Base-by-base conservation (phyloP, 2,113 vertebrate species). In the Xerus inauris region DNA sequence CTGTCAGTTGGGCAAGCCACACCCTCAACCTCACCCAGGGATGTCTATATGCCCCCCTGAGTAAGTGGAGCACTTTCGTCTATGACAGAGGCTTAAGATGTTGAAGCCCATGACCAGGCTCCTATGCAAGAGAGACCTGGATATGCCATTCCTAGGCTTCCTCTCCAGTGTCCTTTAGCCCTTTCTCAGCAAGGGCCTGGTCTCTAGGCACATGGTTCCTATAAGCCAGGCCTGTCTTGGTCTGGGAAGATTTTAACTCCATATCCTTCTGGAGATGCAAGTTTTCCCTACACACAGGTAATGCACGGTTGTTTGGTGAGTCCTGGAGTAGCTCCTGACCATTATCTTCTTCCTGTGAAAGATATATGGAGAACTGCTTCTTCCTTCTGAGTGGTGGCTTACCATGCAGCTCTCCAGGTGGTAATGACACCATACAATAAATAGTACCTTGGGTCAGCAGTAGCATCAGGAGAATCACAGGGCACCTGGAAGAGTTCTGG, bases 41-140 rank as follows among this genome's bases (percentile, higher is more conserved):
- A 45, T 98, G 97, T 75, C 40, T 0, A 30, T 57, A 30, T 30
- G 14, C 0, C 45, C 0, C 11, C 3, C 2, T 0, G 8, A 26
- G 97, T 97, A 85, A 94, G 97, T 82, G 91, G 47, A 6, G 16
- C 32, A 35, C 54, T 72, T 38, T 45, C 49, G 47, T 20, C 19
- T 19, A 1, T 38, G 3, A 4, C 24, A 42, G 64, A 42, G 67
- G 45, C 67, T 38, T 42, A 4, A 20, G 47, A 24, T 19, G 16
- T 30, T 54, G 67, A 30, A 3, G n/a, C 54, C 24, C 22, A 10
- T 4, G 13, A 14, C 8, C 20, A 77, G 80, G 62, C 30, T 92
- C 35, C 1, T 3, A 35, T 28, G 12, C 1, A 38, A 16, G n/a
- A 59, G 13, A 81, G 10, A 19, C 1, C 2, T 6, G 32, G 32